phyloP scores from a whole-genome alignment of 1,140 invertebrate species.

The Drosophila sulfurigaster region DNA sequence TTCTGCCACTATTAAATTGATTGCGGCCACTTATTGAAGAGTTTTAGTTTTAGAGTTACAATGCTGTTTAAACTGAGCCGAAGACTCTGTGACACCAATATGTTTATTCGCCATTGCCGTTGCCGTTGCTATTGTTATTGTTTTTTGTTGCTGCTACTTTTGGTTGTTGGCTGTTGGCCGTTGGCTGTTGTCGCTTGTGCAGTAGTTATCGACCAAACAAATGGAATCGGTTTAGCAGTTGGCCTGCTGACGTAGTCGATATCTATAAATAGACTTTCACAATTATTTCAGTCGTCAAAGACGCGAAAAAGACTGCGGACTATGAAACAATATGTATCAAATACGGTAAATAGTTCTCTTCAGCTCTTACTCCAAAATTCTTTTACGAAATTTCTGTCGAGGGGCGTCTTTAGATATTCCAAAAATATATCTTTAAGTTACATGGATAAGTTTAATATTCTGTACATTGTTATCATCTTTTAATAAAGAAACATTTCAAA shows the following conservation, averaged over 20 bases:
- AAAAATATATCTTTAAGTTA: no score
- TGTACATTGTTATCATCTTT: no score
- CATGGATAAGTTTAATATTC: no score
- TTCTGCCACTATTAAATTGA: neutral
- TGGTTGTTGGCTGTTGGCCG: no score
- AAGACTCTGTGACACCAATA: neutral
- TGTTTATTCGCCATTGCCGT: neutral
- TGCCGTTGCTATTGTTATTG: neutral
- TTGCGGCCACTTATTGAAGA: neutral
- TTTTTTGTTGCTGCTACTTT: no score
- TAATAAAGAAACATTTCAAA: no score
- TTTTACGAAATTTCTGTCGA: no score
- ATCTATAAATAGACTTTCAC: constrained; percentile 50
- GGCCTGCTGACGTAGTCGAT: constrained; percentile 58
- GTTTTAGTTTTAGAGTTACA: constrained; percentile 1
- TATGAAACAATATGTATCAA: neutral
- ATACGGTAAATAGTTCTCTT: neutral
- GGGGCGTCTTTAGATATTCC: no score
- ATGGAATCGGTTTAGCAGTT: constrained; percentile 25
- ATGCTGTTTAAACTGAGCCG: neutral
- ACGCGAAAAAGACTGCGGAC: neutral
- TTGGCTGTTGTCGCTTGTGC: constrained; percentile 12
- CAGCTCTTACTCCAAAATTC: no score
- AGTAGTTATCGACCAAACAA: constrained; percentile 68
- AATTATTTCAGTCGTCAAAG: constrained; percentile 24